Base-by-base conservation (phyloP, 2,113 vertebrate genomes). In the Camelus dromedarius region DNA sequence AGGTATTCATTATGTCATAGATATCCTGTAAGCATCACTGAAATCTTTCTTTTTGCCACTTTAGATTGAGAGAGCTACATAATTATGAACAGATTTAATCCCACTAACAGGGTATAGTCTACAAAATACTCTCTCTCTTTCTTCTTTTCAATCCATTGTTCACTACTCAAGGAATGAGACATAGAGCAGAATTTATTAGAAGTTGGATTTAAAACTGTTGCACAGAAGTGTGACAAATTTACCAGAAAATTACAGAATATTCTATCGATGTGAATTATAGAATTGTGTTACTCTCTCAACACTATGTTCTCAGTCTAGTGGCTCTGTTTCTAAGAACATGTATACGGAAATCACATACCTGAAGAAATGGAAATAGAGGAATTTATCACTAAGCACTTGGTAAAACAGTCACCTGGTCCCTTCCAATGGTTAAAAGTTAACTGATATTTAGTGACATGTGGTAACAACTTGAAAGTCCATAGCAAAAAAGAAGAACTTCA, bases 81-180 rank as follows among this genome's bases (percentile, higher is more conserved):
- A 95, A 67, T 66, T 75, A 80, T 64, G 30, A 95, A 86, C 2
- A 88, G 50, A 88, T 13, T 5, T 50, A 96, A 94, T 76, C 15
- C 18, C 4, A 89, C 70, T 80, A 32, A 52, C 20, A 15, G n/a
- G 19, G 48, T 38, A 42, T 48, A 75, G 6, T 72, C 56, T 79
- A 62, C 26, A 92, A 73, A 91, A 91, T 22, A 79, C 3, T 62
- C 42, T 15, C 24, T 54, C 20, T 69, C 50, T 64, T 22, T 50
- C 12, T 35, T 15, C 28, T 10, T 38, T 28, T 32, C 10, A 62
- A 18, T 90, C 48, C 14, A 14, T 60, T 60, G 30, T 6, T 79
- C 52, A 38, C 48, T 64, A 50, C n/a, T 76, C 15, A 52, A 26
- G n/a, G 32, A 76, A 83, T 76, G 50, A 84, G 38, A 19, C 60